Evolutionary conservation across 1,140 invertebrate genomes (phyloP).

Genomic region (Trichonephila inaurata): DNA sequence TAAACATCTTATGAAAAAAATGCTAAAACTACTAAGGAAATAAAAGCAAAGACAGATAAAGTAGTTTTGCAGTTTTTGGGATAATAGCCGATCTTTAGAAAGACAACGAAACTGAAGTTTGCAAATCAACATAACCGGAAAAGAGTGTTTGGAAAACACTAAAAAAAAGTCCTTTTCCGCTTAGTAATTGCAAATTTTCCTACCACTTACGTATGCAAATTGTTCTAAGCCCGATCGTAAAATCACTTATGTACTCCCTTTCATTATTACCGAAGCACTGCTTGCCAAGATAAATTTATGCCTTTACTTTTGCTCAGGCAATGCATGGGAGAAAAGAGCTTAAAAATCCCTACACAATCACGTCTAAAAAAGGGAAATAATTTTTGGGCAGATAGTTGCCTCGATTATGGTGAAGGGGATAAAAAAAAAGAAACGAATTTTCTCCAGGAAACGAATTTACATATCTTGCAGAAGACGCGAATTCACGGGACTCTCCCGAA

Average conservation of each 20-base stretch:
- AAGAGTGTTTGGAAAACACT: constrained; percentile 58
- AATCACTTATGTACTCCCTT: constrained; percentile 69
- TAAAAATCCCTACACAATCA: constrained; percentile 41
- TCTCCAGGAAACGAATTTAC: constrained; percentile 21
- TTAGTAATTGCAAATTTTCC: constrained; percentile 73
- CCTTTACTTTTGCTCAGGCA: constrained; percentile 23
- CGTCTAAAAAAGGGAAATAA: constrained; percentile 41
- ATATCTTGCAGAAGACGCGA: not conserved
- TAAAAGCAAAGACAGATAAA: constrained; percentile 30
- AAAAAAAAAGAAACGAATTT: not conserved
- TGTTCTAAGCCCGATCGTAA: constrained; percentile 58
- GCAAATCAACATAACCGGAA: constrained; percentile 68
- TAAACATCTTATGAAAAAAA: not conserved
- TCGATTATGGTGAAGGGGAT: constrained; percentile 14
- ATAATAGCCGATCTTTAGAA: constrained; percentile 57
- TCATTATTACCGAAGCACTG: constrained; percentile 52
- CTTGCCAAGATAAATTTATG: constrained; percentile 54
- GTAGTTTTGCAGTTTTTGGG: constrained; percentile 21
- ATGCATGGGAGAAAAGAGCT: constrained; percentile 6
- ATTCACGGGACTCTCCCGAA: not conserved
- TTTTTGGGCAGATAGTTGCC: constrained; percentile 51
- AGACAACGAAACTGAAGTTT: constrained; percentile 67
- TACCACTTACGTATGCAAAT: constrained; percentile 73
- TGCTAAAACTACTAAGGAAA: not conserved
- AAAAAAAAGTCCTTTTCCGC: constrained; percentile 52